Base-by-base conservation (phyloP, 92 coral and sea anemone species). In the Paramuricea clavata region DNA sequence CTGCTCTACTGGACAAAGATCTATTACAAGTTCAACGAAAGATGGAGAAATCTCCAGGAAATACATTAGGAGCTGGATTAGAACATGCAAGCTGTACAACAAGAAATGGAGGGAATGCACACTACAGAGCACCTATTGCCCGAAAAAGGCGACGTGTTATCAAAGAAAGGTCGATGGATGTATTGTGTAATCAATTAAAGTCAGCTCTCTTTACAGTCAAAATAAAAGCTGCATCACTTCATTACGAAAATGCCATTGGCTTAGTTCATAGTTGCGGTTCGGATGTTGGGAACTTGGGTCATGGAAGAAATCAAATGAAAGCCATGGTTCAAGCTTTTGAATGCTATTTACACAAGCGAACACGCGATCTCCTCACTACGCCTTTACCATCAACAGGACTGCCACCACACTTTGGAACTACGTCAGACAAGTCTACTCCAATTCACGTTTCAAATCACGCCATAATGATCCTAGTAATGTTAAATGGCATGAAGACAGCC, bases 271-370 rank as follows among this genome's bases (percentile, higher is more conserved):
- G 49, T 62, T 81, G 86, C 65, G 35, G 81, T 8, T 54, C 81
- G 19, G 81, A 75, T 75, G 86, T 81, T 62, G 86, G 86, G 42
- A 81, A 60, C 76, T 15, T 81, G 59, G 86, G 86, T 21, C 74
- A 81, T 81, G 76, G 76, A 65, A 81, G 76, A 65, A 61, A 81
- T 61, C 84, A 79, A 64, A 62, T 81, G 84, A 50, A 79, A 54
- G 36, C 84, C 84, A 79, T 79, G 84, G 26, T 79, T 36, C 70
- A 49, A 79, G 72, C 84, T 39, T 27, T 54, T 23, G 70, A 56
- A 54, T 59, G 71, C 65, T 77, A 77, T 50, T 43, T 79, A 62
- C 84, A 79, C 71, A 79, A 79, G 84, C 70, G n/a, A 79, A 79
- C 84, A 28, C 84, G 44, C n/a, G 41, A 79, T 57, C 39, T 79